Evolutionary conservation across 1,140 invertebrate species (phyloP), one percentile per base, ranked within the genome.

Genomic region (Drosophila nannoptera): DNA sequence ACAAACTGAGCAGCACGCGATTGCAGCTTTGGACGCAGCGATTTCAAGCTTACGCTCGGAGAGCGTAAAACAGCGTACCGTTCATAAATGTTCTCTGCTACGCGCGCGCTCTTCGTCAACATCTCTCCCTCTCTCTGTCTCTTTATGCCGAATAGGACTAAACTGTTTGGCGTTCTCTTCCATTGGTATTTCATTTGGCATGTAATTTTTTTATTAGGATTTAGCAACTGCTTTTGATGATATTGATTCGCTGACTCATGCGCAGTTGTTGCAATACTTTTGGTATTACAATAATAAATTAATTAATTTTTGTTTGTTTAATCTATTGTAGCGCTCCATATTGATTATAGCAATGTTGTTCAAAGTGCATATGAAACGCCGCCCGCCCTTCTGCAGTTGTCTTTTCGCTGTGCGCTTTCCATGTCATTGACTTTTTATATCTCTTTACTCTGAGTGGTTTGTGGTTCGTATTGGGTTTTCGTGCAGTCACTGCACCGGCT

Each of bases 361-460:
- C 60, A 60, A 45, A 69, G 36, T 54, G 49, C 3, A 69, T 33
- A 35, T 49, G 29, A 32, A 36, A 42, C n/a, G 14, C 16, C 49
- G 35, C 49, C 43, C 32, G 29, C 43, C 33, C 42, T 36, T 31
- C 38, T 70, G 38, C 38, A 35, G 43, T 73, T 75, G 66, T 40
- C 9, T 69, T 56, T 77, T 82, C 22, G 46, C 58, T 77, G 43
- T 69, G 36, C 55, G 72, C 68, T 86, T 81, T 87, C 65, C 77
- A 86, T 81, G 81, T 84, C 81, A 86, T 81, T 80, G 81, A 86
- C 81, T 86, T 81, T 68, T 69, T 46, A 16, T 69, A 45, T 42
- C 56, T 60, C 33, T 69, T 48, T 49, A 70, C 49, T 46, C 62
- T 46, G 48, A 43, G 46, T 52, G 54, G 59, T 68, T 61, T 65